phyloP scores from a whole-genome alignment of 2,797 vertebrate genomes.

The Darevskia nairensis region DNA sequence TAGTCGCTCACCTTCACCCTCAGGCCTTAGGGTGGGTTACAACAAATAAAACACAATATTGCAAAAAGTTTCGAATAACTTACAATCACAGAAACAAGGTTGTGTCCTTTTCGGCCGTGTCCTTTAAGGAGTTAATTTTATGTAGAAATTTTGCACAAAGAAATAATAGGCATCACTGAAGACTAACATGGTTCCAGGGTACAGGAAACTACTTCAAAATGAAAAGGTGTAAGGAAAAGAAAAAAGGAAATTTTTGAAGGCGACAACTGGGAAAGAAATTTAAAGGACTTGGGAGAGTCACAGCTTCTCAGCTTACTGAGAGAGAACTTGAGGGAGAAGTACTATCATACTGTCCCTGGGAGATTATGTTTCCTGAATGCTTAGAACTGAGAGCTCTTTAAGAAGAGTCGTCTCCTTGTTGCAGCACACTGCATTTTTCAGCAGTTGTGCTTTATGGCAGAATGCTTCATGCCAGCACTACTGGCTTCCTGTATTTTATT shows the following conservation, averaged over 20 bases:
- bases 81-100: too few relatives aligned
- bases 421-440: background rate
- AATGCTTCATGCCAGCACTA: too few relatives aligned
- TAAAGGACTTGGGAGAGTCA: background rate
- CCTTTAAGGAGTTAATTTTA: too few relatives aligned
- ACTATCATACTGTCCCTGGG: background rate
- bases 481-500: background rate
- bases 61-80: too few relatives aligned
- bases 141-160: too few relatives aligned
- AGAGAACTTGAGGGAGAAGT: slow-evolving; percentile 1
- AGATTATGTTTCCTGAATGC: background rate
- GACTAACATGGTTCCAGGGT: background rate
- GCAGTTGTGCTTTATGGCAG: background rate
- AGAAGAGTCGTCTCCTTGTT: background rate
- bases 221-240: background rate
- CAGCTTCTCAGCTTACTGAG: background rate
- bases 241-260: background rate
- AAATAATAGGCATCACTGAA: too few relatives aligned
- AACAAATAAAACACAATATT: too few relatives aligned
- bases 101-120: too few relatives aligned
- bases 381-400: background rate
- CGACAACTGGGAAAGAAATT: background rate
- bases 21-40: too few relatives aligned
- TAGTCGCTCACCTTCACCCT: too few relatives aligned
- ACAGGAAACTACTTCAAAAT: background rate